Conservation (phyloP, 2,113 vertebrate genomes). For the Oplegnathus fasciatus region DNA sequence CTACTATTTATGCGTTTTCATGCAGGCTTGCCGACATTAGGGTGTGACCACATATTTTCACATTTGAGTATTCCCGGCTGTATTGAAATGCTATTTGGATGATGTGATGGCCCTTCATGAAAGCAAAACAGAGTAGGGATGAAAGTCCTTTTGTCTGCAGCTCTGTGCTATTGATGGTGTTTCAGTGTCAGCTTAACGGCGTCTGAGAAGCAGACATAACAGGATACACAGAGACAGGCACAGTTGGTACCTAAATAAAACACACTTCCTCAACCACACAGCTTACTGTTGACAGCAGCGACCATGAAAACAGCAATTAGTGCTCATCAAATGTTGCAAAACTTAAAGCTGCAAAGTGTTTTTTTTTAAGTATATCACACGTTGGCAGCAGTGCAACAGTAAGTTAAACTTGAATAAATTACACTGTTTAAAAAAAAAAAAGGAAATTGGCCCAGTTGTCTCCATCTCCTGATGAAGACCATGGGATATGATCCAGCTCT, state of each 20-base stretch:
- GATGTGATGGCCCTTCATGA: constrained; percentile 17
- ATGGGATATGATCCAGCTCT: neutral
- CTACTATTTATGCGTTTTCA: constrained; percentile 21
- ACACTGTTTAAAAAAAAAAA: neutral
- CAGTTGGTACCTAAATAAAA: constrained; percentile 43
- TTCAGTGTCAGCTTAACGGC: constrained; percentile 20
- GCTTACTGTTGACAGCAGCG: neutral
- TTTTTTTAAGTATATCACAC: neutral
- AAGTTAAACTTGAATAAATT: neutral
- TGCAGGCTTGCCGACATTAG: neutral
- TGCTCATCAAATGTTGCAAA: neutral
- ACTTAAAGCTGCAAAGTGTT: neutral
- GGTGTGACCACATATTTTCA: constrained; percentile 63
- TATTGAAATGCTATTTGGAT: constrained; percentile 27
- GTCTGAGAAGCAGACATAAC: constrained; percentile 61
- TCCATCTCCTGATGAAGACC: neutral
- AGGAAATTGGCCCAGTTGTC: too few species aligned
- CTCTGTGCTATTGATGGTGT: constrained; percentile 25
- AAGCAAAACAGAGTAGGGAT: constrained; percentile 34
- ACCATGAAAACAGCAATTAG: constrained; percentile 52
- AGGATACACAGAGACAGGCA: constrained; percentile 37
- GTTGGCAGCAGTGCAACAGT: neutral
- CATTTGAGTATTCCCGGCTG: constrained; percentile 28
- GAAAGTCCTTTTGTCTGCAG: constrained; percentile 33
- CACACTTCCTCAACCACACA: constrained; percentile 21